Conservation (phyloP, 2,797 vertebrate species). For the Coracias cyanogaster region DNA sequence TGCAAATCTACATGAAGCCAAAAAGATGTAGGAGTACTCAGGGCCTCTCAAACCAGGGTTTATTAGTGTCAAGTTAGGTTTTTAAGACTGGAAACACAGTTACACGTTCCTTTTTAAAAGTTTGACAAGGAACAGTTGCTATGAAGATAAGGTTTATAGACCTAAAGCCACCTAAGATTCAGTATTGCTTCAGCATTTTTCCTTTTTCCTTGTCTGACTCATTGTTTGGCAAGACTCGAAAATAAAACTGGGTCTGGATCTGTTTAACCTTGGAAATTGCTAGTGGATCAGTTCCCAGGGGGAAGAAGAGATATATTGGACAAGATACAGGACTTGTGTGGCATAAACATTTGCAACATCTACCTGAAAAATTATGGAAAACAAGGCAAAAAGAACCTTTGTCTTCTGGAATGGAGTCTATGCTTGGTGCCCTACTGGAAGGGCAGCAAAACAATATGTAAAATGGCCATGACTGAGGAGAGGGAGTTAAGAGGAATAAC, state of each 20-base stretch:
- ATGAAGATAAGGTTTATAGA: constrained; percentile 38
- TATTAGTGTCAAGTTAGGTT: neutral
- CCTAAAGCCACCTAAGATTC: neutral
- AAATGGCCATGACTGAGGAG: neutral
- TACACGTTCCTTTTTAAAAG: neutral
- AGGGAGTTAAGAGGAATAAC: neutral
- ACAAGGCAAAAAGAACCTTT: neutral
- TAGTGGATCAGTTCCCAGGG: neutral
- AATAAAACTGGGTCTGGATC: neutral
- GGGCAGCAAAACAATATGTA: neutral
- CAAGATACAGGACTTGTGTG: fast-evolving
- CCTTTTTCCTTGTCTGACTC: constrained; percentile 63
- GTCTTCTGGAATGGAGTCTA: neutral
- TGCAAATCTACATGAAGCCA: neutral
- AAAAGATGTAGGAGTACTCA: neutral
- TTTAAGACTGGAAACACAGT: constrained; percentile 22
- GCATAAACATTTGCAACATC: neutral
- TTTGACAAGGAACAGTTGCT: neutral
- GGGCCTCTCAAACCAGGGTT: neutral
- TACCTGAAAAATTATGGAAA: neutral
- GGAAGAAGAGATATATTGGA: neutral
- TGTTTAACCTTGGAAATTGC: constrained; percentile 5
- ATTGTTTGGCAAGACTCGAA: constrained; percentile 40
- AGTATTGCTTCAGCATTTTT: constrained; percentile 32
- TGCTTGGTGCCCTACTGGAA: neutral